Evolutionary conservation across 2,888 invertebrate species (phyloP), one percentile per base, ranked within the genome.

Genomic region (Psylliodes chrysocephalus): DNA sequence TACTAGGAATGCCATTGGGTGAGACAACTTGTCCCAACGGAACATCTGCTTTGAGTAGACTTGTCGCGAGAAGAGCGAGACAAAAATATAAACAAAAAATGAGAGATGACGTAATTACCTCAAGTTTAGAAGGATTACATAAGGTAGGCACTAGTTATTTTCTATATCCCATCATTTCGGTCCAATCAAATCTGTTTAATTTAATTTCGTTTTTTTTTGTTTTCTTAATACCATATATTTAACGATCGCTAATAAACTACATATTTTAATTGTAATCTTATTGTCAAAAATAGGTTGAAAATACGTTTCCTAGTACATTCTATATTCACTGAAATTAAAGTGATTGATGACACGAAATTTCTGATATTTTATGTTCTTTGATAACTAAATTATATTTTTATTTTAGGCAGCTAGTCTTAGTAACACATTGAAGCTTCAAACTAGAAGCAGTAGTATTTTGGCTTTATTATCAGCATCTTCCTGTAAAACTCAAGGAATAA

Each of bases 391-490:
- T 8, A 12, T 30, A 3, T 56, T 25, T 52, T 47, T 17, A 22
- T 77, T 83, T 33, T 70, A 90, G 87, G 95, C 96, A 15, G 96
- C 96, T 12, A 90, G 92, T 73, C 87, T 97, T 53, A 94, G 96
- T 82, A 96, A 95, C 78, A 89, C 91, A 1, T 84, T 96, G 64
- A 94, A 93, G 69, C 85, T 98, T 38, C 96, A 97, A 82, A 91
- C 91, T 73, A 88, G 96, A 47, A 96, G 96, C 78, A 96, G 95
- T 56, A 93, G 93, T 71, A 94, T 98, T 67, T 88, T 98, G 71
- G 90, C 92, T 4, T 84, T 95, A 19, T 82, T 98, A 49, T 94
- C 95, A 0, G 91, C 91, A 63, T 94, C 96, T 0, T 95, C 96
- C 0, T 96, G 96, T 76, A 93, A 92, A 10, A 89, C 91, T 74